Conservation (phyloP, 2,113 vertebrate species). For the Tragelaphus scriptus region DNA sequence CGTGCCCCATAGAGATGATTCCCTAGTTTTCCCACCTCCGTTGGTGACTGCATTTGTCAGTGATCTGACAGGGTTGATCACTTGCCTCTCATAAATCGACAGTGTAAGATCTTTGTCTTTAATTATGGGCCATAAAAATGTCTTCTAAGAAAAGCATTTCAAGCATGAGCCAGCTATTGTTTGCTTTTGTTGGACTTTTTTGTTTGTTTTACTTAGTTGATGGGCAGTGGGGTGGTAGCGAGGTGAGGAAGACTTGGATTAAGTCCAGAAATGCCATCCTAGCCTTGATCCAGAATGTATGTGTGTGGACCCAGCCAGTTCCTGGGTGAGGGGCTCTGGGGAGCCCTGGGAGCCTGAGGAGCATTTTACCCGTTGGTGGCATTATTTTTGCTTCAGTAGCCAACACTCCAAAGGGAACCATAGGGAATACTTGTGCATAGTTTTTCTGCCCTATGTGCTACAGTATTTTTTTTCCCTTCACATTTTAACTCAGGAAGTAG, state of each 20-base stretch:
- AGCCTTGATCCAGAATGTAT: too few relatives aligned
- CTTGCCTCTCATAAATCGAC: background rate
- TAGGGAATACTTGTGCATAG: background rate
- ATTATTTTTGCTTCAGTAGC: background rate
- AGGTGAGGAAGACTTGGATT: background rate
- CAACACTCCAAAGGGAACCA: background rate
- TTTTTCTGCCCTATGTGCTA: background rate
- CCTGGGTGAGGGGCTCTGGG: background rate
- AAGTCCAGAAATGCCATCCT: background rate
- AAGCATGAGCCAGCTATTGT: background rate
- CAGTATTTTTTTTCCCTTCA: background rate
- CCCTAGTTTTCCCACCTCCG: background rate
- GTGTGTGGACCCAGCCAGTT: background rate
- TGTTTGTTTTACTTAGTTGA: background rate
- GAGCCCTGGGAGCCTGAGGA: background rate
- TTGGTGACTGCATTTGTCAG: background rate
- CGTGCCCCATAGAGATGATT: rapidly evolving
- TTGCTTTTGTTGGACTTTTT: background rate
- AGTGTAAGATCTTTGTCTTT: background rate
- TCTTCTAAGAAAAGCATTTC: background rate
- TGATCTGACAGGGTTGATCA: background rate
- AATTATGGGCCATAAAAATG: background rate
- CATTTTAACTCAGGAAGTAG: background rate
- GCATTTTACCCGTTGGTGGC: too few relatives aligned
- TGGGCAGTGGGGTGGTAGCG: background rate